Percentiles rank a stretch among this genome's conserved stretches.
phyloP scores from a whole-genome alignment of 64 coral and sea anemone species.

The Hydrozoanthus tunicans region DNA sequence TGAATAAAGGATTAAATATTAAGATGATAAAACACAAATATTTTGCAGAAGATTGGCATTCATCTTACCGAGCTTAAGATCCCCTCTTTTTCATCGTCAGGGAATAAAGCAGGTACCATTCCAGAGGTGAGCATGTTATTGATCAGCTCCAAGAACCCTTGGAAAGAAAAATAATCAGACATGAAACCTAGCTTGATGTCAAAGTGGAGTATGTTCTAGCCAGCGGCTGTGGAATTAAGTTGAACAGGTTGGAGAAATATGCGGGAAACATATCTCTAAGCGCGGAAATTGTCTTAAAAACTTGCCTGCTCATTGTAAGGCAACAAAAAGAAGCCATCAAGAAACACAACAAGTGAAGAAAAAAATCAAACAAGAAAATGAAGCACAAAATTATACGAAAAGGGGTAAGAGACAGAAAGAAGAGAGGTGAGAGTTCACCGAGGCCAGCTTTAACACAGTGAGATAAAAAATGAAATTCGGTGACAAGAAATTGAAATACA shows the following conservation, averaged over 20 bases:
- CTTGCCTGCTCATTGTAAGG: no score
- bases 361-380: no score
- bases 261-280: no score
- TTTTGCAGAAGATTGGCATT: neutral
- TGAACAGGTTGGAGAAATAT: no score
- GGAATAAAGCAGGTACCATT: conserved; percentile 95
- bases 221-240: no score
- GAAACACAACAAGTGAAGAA: no score
- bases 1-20: no score
- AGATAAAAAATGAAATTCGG: neutral
- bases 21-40: no score
- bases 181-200: neutral
- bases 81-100: conserved; percentile 96
- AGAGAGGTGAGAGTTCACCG: neutral
- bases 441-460: neutral
- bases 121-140: conserved; percentile 99
- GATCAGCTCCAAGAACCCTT: conserved; percentile 94
- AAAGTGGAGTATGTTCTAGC: neutral
- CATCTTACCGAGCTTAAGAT: conserved; percentile 89
- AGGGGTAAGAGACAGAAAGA: neutral
- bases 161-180: neutral
- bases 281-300: no score
- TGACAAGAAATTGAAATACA: no score
- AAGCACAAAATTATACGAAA: neutral
- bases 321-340: no score